Conservation (phyloP, 2,888 invertebrate species). For the Patella caerulea region DNA sequence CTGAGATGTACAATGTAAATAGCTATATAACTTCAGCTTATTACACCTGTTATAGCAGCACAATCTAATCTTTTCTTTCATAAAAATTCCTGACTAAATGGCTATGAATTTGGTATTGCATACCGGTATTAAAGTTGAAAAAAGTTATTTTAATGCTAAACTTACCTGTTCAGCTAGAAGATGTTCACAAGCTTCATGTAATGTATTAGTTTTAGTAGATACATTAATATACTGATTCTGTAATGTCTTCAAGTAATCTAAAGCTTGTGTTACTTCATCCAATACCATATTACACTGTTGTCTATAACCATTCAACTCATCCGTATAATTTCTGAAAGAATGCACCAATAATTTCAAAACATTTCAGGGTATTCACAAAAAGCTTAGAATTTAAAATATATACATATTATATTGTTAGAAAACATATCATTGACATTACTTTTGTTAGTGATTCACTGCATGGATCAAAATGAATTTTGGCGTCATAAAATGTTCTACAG, state of each 20-base stretch:
- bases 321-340: conserved; percentile 75
- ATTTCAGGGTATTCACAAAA: background rate
- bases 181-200: conserved; percentile 93
- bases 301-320: conserved; percentile 76
- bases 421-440: too few relatives aligned
- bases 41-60: too few relatives aligned
- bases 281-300: conserved; percentile 68
- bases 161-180: conserved; percentile 84
- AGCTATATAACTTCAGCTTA: too few relatives aligned
- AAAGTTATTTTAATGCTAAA: background rate
- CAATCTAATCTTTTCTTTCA: too few relatives aligned
- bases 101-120: too few relatives aligned
- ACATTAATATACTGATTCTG: conserved; percentile 87
- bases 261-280: conserved; percentile 79
- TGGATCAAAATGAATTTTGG: too few relatives aligned
- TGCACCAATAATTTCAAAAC: background rate
- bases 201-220: conserved; percentile 90
- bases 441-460: too few relatives aligned
- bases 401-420: too few relatives aligned
- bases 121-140: background rate
- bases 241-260: conserved; percentile 81
- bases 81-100: too few relatives aligned
- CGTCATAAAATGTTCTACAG: too few relatives aligned
- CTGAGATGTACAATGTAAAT: too few relatives aligned
- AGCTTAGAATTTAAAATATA: background rate